Conservation (phyloP, 2,113 vertebrate species). For the Mus musculus region DNA sequence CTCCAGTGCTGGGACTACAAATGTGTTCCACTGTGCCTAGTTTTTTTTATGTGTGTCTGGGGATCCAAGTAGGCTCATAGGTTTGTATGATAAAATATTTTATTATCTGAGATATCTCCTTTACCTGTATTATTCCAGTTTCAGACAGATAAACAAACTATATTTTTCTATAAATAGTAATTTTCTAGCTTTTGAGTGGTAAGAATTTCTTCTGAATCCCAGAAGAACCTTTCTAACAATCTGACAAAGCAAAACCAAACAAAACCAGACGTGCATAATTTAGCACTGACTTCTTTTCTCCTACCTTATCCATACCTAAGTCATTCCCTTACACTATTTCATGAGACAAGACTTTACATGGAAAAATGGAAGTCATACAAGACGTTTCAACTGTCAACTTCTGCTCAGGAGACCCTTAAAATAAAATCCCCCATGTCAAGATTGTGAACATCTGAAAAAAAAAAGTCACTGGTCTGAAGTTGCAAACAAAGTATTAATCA, state of each 20-base stretch:
- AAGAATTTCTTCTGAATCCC: not conserved
- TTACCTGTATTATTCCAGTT: not conserved
- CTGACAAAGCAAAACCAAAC: not conserved
- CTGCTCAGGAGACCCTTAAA: conserved; percentile 53
- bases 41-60: not conserved
- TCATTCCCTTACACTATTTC: conserved; percentile 26
- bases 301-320: not conserved
- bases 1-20: not conserved
- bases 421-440: conserved; percentile 65
- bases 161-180: not conserved
- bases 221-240: not conserved
- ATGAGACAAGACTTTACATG: conserved; percentile 31
- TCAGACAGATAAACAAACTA: not conserved
- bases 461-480: conserved; percentile 63
- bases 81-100: not conserved
- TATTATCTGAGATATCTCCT: not conserved
- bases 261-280: not conserved
- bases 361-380: not conserved
- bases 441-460: conserved; percentile 75
- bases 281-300: conserved; percentile 1
- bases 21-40: too few relatives aligned
- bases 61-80: not conserved
- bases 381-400: conserved; percentile 63
- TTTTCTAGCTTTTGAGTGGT: not conserved
- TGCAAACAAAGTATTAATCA: conserved; percentile 81